Percentiles rank a stretch among this genome's conserved stretches.
These are phyloP conservation scores for Rhamphomyia laevipes DNA, from an alignment of 2,888 invertebrate genomes.

Conservation along the genomic window DNA sequence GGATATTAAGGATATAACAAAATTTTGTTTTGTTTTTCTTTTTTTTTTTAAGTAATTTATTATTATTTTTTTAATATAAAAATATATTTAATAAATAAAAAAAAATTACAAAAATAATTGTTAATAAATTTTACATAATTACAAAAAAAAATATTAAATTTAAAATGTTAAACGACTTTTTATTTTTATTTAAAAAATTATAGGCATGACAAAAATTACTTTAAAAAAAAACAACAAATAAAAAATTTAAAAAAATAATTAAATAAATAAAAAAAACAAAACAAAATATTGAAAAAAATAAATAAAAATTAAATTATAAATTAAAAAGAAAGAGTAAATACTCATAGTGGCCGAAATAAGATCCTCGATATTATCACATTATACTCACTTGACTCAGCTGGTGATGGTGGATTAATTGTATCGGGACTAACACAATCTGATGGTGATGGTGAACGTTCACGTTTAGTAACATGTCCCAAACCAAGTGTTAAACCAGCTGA, in stretches of 20 bases:
- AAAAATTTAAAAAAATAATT: background rate
- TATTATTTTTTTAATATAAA: background rate
- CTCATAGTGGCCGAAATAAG: no score
- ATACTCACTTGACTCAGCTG: constrained; percentile 78
- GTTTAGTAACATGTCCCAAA: constrained; percentile 55
- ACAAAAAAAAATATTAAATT: background rate
- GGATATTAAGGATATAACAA: no score
- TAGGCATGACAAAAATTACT: background rate
- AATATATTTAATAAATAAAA: no score
- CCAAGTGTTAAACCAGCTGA: constrained; percentile 47
- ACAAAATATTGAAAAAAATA: background rate
- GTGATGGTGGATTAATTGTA: constrained; percentile 79
- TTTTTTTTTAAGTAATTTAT: background rate
- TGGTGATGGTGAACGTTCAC: constrained; percentile 77
- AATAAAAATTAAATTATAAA: background rate
- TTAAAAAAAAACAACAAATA: background rate
- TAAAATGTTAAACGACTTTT: no score
- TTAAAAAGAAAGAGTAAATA: background rate
- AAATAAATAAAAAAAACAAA: background rate
- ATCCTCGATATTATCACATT: no score
- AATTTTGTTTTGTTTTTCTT: background rate
- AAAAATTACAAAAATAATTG: no score
- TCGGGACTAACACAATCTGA: constrained; percentile 83
- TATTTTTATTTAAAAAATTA: no score
- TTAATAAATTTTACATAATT: no score